Percentiles rank a stretch among this genome's conserved stretches.
phyloP scores from a whole-genome alignment of 2,888 invertebrate genomes.

The Lycocerus yunnanus region DNA sequence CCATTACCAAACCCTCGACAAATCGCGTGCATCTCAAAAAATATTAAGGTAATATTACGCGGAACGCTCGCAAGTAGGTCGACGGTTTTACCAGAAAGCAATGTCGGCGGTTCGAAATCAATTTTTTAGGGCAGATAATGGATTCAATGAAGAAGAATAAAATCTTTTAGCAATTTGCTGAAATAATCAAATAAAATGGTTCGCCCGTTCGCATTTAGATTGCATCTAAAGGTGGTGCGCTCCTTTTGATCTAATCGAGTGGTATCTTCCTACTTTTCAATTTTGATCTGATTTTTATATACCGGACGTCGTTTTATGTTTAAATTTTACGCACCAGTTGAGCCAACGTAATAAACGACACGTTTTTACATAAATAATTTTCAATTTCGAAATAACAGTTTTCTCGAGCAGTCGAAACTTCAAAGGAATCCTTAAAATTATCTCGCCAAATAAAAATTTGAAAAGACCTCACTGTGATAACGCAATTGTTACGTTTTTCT shows the following conservation, averaged over 20 bases:
- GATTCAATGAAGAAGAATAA: slow-evolving; percentile 23
- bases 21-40: background rate
- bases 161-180: slow-evolving; percentile 35
- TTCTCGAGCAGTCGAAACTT: background rate
- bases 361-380: background rate
- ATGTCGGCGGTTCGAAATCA: background rate
- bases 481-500: background rate
- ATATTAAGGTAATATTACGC: background rate
- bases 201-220: slow-evolving; percentile 36
- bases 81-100: background rate
- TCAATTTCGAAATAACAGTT: background rate
- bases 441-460: background rate
- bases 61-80: background rate
- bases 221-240: slow-evolving; percentile 28
- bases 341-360: background rate
- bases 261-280: slow-evolving; percentile 20
- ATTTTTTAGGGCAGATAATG: slow-evolving; percentile 14
- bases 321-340: background rate
- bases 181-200: slow-evolving; percentile 37
- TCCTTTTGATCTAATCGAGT: slow-evolving; percentile 34
- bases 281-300: slow-evolving; percentile 11
- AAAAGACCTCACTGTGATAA: background rate
- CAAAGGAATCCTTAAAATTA: background rate
- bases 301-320: background rate
- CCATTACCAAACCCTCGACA: background rate